phyloP scores from a whole-genome alignment of 1,140 invertebrate genomes.

The Uloborus diversus region DNA sequence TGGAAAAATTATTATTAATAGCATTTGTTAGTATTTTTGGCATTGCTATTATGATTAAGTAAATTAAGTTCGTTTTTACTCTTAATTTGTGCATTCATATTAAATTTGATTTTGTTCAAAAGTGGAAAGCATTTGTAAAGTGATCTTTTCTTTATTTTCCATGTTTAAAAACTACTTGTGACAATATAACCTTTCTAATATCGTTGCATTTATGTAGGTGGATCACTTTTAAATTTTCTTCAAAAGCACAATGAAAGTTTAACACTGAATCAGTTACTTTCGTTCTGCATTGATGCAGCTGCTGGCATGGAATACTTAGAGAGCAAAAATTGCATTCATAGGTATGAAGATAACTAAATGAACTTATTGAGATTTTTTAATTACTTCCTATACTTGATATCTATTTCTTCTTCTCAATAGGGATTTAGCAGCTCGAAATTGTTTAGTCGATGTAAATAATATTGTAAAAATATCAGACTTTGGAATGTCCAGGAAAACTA shows the following conservation, averaged over 20 bases:
- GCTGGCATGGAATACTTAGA: constrained; percentile 96
- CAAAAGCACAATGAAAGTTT: constrained; percentile 69
- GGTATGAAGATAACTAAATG: constrained; percentile 62
- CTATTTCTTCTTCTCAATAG: constrained; percentile 67
- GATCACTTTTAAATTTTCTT: constrained; percentile 87
- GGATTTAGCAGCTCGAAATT: constrained; percentile 94
- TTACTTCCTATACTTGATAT: too few relatives aligned
- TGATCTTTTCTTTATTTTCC: too few relatives aligned
- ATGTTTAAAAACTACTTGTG: too few relatives aligned
- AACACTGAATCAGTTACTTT: constrained; percentile 67
- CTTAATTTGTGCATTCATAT: too few relatives aligned
- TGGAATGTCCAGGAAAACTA: constrained; percentile 97
- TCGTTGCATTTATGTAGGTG: too few relatives aligned
- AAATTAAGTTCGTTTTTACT: too few relatives aligned
- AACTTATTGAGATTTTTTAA: not conserved
- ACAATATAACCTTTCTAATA: too few relatives aligned
- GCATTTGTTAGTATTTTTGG: too few relatives aligned
- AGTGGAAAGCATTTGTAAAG: too few relatives aligned
- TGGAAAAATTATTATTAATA: too few relatives aligned
- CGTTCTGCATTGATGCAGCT: constrained; percentile 93
- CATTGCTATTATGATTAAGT: too few relatives aligned
- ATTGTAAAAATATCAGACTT: constrained; percentile 97
- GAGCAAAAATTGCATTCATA: constrained; percentile 95
- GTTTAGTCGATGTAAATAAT: constrained; percentile 84
- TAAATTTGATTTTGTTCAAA: too few relatives aligned